Evolutionary conservation across 2,888 invertebrate species (phyloP).

Genomic region (Drosophila tanythrix): DNA sequence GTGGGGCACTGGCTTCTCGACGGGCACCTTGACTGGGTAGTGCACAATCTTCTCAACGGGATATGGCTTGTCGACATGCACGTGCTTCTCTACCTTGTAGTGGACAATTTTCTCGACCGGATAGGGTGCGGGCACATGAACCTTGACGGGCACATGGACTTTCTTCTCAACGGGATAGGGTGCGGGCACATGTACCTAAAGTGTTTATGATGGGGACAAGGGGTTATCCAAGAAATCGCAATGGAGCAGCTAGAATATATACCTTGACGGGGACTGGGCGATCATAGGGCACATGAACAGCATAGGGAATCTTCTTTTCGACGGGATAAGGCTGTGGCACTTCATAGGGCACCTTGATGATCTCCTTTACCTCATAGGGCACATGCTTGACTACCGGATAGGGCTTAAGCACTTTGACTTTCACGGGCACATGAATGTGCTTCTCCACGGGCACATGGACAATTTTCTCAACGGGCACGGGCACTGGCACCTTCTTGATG

Average conservation of each 20-base stretch:
- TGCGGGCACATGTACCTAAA: slow-evolving; percentile 86
- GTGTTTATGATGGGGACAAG: background rate
- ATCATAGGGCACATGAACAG: slow-evolving; percentile 90
- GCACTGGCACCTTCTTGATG: slow-evolving; percentile 90
- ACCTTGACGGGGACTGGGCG: slow-evolving; percentile 91
- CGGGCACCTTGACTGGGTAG: slow-evolving; percentile 90
- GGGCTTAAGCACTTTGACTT: slow-evolving; percentile 89
- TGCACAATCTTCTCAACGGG: slow-evolving; percentile 91
- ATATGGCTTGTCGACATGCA: slow-evolving; percentile 90
- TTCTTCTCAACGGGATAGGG: slow-evolving; percentile 90
- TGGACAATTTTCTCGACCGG: slow-evolving; percentile 89
- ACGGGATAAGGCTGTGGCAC: slow-evolving; percentile 92
- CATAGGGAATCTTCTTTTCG: slow-evolving; percentile 91
- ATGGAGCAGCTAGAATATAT: background rate
- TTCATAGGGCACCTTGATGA: slow-evolving; percentile 91
- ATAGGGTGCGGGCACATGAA: slow-evolving; percentile 91
- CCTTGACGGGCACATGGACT: slow-evolving; percentile 90
- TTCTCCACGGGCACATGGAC: slow-evolving; percentile 88
- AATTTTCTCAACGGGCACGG: slow-evolving; percentile 89
- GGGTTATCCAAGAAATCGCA: background rate
- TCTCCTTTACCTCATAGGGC: slow-evolving; percentile 91
- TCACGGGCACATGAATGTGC: slow-evolving; percentile 87
- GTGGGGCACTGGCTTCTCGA: slow-evolving; percentile 89
- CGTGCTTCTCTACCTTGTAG: slow-evolving; percentile 89
- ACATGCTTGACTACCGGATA: slow-evolving; percentile 90